Evolutionary conservation across 2,888 invertebrate genomes (phyloP).

Genomic region (Gymnocheta viridis): DNA sequence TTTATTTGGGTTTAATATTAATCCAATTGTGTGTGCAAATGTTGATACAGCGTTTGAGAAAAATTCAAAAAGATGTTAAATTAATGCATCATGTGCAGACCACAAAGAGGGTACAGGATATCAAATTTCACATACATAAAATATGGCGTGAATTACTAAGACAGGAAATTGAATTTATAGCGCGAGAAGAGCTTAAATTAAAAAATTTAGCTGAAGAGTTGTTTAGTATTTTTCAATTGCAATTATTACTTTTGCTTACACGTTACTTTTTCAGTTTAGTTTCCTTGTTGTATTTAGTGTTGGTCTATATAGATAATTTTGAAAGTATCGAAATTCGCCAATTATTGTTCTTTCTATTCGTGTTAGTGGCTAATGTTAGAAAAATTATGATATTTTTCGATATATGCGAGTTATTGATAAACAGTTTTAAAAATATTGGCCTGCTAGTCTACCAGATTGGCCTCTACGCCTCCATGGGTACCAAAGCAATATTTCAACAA

Average conservation of each 20-base stretch:
- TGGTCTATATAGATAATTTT: no score
- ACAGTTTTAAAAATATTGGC: neutral
- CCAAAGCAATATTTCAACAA: neutral
- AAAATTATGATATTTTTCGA: neutral
- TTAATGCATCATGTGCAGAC: no score
- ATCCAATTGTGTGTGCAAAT: conserved; percentile 26
- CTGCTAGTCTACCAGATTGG: no score
- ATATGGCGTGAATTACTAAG: no score
- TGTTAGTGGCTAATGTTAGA: conserved; percentile 15
- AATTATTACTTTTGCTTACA: neutral
- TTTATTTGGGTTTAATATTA: conserved; percentile 28
- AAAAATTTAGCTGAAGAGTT: neutral
- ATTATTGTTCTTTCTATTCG: neutral
- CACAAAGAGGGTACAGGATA: conserved; percentile 33
- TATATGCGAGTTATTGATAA: neutral
- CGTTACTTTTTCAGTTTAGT: no score
- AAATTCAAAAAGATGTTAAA: no score
- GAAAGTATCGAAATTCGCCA: no score
- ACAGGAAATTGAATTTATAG: no score
- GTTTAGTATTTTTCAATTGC: neutral
- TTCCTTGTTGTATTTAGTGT: no score
- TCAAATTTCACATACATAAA: conserved; percentile 32
- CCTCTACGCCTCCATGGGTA: neutral
- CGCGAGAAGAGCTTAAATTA: neutral
- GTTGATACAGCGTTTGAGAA: no score